Conservation (phyloP, 1,140 invertebrate genomes). For the Drosophila miranda region DNA sequence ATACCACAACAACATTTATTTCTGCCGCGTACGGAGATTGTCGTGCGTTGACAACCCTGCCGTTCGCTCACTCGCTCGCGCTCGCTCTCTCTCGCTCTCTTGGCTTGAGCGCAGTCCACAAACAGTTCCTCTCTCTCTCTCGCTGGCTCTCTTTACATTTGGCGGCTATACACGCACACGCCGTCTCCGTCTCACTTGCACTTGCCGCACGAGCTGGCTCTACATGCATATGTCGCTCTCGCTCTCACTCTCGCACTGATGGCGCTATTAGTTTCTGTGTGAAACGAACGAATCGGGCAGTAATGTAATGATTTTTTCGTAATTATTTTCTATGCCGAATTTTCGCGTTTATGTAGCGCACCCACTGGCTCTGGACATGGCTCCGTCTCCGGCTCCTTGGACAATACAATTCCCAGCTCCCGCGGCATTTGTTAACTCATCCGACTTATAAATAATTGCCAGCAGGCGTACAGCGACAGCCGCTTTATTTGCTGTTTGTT, state of each 20-base stretch:
- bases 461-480: slow-evolving; percentile 21
- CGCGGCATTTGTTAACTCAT: slow-evolving; percentile 46
- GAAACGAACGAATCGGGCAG: slow-evolving; percentile 55
- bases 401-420: slow-evolving; percentile 34
- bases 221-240: slow-evolving; percentile 41
- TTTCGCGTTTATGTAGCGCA: slow-evolving; percentile 40
- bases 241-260: slow-evolving; percentile 56
- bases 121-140: slow-evolving; percentile 6
- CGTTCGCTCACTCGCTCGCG: slow-evolving; percentile 12
- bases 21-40: slow-evolving; percentile 59
- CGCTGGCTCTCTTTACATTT: slow-evolving; percentile 55
- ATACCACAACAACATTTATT: slow-evolving; percentile 53
- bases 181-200: slow-evolving; percentile 71
- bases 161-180: slow-evolving; percentile 69
- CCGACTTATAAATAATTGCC: slow-evolving; percentile 50
- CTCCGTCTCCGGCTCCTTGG: slow-evolving; percentile 6
- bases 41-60: slow-evolving; percentile 65
- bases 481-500: slow-evolving; percentile 25
- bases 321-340: slow-evolving; percentile 61
- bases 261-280: slow-evolving; percentile 70
- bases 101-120: too few relatives aligned
- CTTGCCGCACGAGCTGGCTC: slow-evolving; percentile 30
- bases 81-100: slow-evolving; percentile 41
- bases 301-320: slow-evolving; percentile 72
- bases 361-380: slow-evolving; percentile 13